These are phyloP conservation scores for Sebastes oblongus DNA, from an alignment of 2,797 vertebrate genomes.

Conservation along the genomic window DNA sequence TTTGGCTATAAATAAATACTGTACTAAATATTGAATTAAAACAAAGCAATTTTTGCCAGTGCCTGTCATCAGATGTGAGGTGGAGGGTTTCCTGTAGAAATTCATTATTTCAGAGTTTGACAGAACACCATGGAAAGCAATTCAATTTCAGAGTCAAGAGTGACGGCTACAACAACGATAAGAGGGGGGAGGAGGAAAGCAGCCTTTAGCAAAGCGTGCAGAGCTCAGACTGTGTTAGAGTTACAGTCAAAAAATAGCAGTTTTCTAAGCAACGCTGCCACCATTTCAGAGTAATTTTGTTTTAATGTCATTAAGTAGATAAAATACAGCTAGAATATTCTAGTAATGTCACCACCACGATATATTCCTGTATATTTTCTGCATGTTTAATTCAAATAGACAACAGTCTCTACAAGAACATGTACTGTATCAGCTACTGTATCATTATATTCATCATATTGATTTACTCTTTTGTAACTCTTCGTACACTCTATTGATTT, in stretches of 20 bases:
- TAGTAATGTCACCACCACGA: background rate
- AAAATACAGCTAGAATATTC: background rate
- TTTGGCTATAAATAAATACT: background rate
- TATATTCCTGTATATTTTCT: background rate
- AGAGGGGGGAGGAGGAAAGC: background rate
- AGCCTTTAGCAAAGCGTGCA: background rate
- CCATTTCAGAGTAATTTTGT: slow-evolving; percentile 7
- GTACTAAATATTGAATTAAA: background rate
- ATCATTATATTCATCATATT: background rate
- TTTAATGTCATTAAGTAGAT: background rate
- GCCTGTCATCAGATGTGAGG: background rate
- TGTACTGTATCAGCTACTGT: background rate
- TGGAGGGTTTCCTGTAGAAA: slow-evolving; percentile 1
- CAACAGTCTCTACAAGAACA: background rate
- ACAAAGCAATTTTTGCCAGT: background rate
- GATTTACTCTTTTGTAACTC: background rate
- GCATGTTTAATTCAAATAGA: background rate
- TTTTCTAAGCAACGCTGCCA: background rate
- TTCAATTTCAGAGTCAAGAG: slow-evolving; percentile 14
- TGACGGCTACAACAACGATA: background rate
- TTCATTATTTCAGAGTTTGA: background rate
- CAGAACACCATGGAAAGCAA: background rate
- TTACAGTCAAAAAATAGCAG: background rate
- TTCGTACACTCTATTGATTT: background rate
- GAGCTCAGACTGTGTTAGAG: background rate